Conservation (phyloP, 2,888 invertebrate species). For the Metacarcinus magister region DNA sequence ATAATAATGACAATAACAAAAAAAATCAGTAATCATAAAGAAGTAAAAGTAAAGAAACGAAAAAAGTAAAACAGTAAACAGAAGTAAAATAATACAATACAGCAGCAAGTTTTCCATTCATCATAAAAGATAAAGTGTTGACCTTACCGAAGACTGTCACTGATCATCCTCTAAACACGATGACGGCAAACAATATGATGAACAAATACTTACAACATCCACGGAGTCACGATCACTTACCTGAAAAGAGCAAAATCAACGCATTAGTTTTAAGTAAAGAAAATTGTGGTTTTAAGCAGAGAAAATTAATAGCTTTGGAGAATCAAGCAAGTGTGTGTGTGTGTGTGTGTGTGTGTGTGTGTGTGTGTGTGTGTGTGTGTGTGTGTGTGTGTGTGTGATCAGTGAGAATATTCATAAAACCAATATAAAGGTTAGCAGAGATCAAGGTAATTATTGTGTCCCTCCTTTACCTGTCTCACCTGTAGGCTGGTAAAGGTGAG, state of each 20-base stretch:
- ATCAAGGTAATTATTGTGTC: not conserved
- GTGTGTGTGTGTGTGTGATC: constrained; percentile 9
- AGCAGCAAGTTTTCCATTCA: no score
- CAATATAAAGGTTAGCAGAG: not conserved
- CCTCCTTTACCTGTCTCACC: not conserved
- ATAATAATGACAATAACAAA: no score
- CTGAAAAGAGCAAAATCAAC: not conserved
- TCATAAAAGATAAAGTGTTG: not conserved
- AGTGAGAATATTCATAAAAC: not conserved
- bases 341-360: constrained; percentile 12
- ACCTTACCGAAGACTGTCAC: not conserved
- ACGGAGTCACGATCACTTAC: not conserved
- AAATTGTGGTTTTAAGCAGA: not conserved
- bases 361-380: constrained; percentile 39
- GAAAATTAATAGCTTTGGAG: not conserved
- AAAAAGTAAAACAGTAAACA: no score
- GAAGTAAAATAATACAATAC: no score
- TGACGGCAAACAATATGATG: not conserved
- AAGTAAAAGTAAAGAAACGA: no score
- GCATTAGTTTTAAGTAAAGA: not conserved
- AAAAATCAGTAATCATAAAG: no score
- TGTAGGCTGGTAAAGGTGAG: not conserved
- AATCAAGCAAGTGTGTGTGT: not conserved
- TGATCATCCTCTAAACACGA: not conserved
- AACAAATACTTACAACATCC: not conserved